These are phyloP conservation scores for Nemotelus pantherinus DNA, from an alignment of 2,888 invertebrate genomes.

Conservation along the genomic window DNA sequence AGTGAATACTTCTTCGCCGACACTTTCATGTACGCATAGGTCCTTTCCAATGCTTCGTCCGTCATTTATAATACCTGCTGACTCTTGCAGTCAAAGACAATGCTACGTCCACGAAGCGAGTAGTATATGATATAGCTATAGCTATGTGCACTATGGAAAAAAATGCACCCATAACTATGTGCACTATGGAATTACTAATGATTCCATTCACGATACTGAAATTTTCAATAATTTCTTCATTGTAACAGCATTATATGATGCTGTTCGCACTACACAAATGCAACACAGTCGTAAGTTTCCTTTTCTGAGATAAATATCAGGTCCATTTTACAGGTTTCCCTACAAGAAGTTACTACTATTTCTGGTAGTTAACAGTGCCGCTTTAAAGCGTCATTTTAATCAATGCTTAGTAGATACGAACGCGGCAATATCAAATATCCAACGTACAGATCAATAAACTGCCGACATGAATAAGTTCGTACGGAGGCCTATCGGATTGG, in stretches of 20 bases:
- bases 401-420: background rate
- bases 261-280: background rate
- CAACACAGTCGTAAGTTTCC: background rate
- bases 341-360: background rate
- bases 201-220: background rate
- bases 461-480: background rate
- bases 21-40: background rate
- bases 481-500: slow-evolving; percentile 9
- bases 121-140: too few relatives aligned
- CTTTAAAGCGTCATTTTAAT: background rate
- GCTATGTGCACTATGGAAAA: too few relatives aligned
- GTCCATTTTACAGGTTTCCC: slow-evolving; percentile 4
- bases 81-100: too few relatives aligned
- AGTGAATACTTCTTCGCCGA: slow-evolving; percentile 30
- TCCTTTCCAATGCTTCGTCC: background rate
- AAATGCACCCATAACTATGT: too few relatives aligned
- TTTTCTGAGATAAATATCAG: slow-evolving; percentile 6
- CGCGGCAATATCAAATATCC: slow-evolving; percentile 12
- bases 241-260: background rate
- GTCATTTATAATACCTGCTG: too few relatives aligned
- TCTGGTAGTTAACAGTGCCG: slow-evolving; percentile 9
- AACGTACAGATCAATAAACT: background rate
- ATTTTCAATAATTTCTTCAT: slow-evolving; percentile 13
- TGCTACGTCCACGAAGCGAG: too few relatives aligned
- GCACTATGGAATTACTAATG: too few relatives aligned